Evolutionary conservation across 2,113 vertebrate species (phyloP).

Genomic region (Excalfactoria chinensis): DNA sequence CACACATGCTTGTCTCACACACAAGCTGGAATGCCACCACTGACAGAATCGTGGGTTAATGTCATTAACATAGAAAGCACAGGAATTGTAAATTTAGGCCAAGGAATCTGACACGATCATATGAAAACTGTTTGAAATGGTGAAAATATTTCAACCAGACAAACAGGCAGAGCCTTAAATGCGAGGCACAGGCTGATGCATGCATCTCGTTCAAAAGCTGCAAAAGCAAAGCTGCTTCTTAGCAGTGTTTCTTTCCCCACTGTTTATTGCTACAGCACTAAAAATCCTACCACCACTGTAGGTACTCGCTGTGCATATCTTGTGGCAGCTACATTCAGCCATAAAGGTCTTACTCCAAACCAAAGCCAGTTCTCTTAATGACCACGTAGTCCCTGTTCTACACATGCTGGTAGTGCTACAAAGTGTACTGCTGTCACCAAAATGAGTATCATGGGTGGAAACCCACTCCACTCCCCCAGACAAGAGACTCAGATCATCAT

Average conservation of each 20-base stretch:
- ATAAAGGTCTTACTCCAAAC: neutral
- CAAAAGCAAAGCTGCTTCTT: neutral
- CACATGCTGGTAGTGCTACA: neutral
- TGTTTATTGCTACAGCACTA: neutral
- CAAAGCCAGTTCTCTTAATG: neutral
- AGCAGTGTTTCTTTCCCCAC: neutral
- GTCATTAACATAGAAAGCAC: neutral
- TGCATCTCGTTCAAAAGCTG: neutral
- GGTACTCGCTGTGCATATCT: neutral
- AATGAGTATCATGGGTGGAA: neutral
- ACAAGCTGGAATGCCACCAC: neutral
- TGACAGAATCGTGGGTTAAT: neutral
- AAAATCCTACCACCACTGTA: neutral
- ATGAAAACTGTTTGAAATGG: neutral
- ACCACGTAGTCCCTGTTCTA: neutral
- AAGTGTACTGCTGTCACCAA: fast-evolving
- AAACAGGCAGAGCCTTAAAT: neutral
- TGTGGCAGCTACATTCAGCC: neutral
- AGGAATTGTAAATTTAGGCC: neutral
- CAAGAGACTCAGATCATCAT: neutral
- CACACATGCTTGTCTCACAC: neutral
- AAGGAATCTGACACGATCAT: neutral
- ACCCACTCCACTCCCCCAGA: fast-evolving
- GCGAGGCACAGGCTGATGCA: neutral
- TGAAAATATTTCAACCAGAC: neutral